phyloP scores from a whole-genome alignment of 2,113 vertebrate genomes.

The Apus apus region DNA sequence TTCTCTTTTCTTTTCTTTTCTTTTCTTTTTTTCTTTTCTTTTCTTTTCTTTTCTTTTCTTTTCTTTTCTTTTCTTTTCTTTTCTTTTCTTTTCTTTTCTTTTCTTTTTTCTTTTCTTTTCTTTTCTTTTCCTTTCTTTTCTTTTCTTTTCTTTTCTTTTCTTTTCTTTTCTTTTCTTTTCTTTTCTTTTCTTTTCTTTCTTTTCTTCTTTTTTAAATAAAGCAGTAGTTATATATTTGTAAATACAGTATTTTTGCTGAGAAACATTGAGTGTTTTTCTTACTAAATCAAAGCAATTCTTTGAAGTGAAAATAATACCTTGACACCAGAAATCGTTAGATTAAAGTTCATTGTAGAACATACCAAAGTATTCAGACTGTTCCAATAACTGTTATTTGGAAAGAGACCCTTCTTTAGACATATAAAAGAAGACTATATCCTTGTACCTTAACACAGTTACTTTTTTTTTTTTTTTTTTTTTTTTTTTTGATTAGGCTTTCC shows the following conservation, averaged over 20 bases:
- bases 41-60: too few relatives aligned
- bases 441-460: fast-evolving
- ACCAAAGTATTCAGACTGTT: neutral
- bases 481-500: neutral
- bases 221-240: neutral
- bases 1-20: too few relatives aligned
- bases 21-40: too few relatives aligned
- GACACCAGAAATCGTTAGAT: neutral
- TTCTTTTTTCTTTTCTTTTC: too few relatives aligned
- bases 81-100: too few relatives aligned
- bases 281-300: neutral
- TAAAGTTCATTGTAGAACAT: neutral
- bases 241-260: neutral
- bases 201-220: too few relatives aligned
- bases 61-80: too few relatives aligned
- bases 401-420: neutral
- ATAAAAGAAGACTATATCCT: neutral
- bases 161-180: too few relatives aligned
- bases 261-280: neutral
- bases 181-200: too few relatives aligned
- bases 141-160: too few relatives aligned
- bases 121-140: too few relatives aligned
- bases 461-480: neutral
- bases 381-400: neutral
- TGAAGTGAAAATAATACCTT: neutral